Evolutionary conservation across 2,888 invertebrate genomes (phyloP), one percentile per base, ranked within the genome.

Genomic region (Leptopterna dolabrata): DNA sequence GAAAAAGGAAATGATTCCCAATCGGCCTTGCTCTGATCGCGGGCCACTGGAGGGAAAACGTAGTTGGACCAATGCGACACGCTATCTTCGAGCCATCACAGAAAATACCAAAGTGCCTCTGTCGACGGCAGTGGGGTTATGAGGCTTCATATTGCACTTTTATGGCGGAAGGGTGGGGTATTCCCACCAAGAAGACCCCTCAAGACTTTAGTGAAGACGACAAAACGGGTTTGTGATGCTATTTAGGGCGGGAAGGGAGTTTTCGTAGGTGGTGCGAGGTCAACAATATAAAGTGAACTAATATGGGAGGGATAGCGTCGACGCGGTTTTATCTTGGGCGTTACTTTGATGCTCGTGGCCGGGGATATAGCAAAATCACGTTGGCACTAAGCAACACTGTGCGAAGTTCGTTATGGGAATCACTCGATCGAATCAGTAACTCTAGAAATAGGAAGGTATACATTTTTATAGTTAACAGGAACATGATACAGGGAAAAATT

Each of bases 1-100:
- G 73, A 73, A 73, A 73, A 73, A 29, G 13, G 30, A 36, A 73
- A 73, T 73, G 73, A 73, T 73, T 73, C 73, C 73, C 73, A 29
- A 73, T 55, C 55, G 55, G 55, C 55, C 51, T 3, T 9, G 16
- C 51, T 3, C 16, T 19, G 55, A 19, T 6, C 19, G 16, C 9
- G 1, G 7, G 55, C 51, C 16, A 43, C 43, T 43, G 7, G 43
- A 43, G 7, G 43, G 43, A 43, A 43, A 11, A 11, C 43, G 55
- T 55, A 55, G 55, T n/a, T n/a, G n/a, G n/a, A n/a, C n/a, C n/a
- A n/a, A n/a, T n/a, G n/a, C n/a, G n/a, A n/a, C n/a, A n/a, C n/a
- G n/a, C 55, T n/a, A 55, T 55, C 55, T 55, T 51, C 19, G 14
- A n/a, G n/a, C n/a, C 7, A 7, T n/a, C n/a, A n/a, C n/a, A n/a